Conservation (phyloP, 2,797 vertebrate genomes). For the Aplochiton taeniatus region DNA sequence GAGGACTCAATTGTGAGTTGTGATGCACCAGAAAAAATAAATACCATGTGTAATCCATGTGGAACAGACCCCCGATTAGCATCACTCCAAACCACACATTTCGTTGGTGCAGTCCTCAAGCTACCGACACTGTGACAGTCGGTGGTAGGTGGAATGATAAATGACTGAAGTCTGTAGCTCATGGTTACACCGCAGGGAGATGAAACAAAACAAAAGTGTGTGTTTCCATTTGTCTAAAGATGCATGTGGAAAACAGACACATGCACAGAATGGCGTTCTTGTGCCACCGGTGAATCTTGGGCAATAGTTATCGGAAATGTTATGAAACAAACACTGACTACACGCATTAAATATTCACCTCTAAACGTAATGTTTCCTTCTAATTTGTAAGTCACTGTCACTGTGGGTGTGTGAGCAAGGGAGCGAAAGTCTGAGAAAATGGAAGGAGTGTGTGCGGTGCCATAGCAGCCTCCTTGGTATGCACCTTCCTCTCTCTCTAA, state of each 20-base stretch:
- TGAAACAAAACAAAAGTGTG: constrained; percentile 62
- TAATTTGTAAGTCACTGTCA: too few species aligned
- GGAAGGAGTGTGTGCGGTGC: too few species aligned
- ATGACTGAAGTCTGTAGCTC: constrained; percentile 68
- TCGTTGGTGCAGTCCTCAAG: constrained; percentile 33
- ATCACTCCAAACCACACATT: constrained; percentile 38
- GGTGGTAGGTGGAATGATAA: constrained; percentile 54
- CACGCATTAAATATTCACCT: not conserved
- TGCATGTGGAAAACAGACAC: constrained; percentile 52
- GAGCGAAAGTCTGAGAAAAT: too few species aligned
- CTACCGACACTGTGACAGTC: constrained; percentile 40
- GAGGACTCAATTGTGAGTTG: constrained; percentile 39
- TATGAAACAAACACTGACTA: not conserved
- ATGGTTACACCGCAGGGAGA: constrained; percentile 57
- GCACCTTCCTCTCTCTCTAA: not conserved
- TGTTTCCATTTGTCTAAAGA: constrained; percentile 52
- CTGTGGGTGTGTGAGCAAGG: too few species aligned
- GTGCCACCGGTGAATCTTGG: not conserved
- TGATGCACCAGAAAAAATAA: constrained; percentile 38
- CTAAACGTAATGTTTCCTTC: too few species aligned
- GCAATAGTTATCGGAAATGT: not conserved
- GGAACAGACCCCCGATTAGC: constrained; percentile 14
- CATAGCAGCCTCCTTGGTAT: not conserved
- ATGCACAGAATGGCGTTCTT: constrained; percentile 56
- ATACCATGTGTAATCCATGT: constrained; percentile 18